Evolutionary conservation across 64 coral and sea anemone species (phyloP), one percentile per base, ranked within the genome.

Genomic region (Hydrozoanthus tunicans): DNA sequence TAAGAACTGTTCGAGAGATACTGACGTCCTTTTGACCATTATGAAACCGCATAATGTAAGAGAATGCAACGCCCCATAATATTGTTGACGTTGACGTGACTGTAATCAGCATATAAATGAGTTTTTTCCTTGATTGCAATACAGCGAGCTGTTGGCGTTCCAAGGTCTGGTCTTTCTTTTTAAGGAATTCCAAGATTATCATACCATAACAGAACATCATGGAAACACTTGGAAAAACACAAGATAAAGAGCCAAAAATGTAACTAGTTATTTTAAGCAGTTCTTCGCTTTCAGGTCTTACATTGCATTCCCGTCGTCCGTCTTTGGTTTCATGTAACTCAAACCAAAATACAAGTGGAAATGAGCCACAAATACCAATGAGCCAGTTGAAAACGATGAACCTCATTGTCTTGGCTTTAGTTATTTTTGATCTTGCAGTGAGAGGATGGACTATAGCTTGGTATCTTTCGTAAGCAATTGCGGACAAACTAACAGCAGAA

Each of bases 391-490:
- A n/a, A 13, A 27, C 61, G 17, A 82, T 65, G 20, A 64, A 83
- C 7, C n/a, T 83, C 6, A 25, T 51, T 9, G 62, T 83, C 3
- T 24, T 65, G 7, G 8, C 27, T 64, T 64, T 81, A 7, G 79
- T 64, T 17, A 81, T 52, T 51, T 81, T 81, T 12, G 12, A 24
- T 27, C 59, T 81, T 8, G 79, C 79, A 32, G 79, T 81, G 14
- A 81, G 13, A 10, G 79, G 79, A 15, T 81, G 9, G 3, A 81
- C 79, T 12, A 81, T 51, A 7, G 79, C 79, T 64, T 81, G 79
- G n/a, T 81, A 81, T 43, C 79, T 23, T 26, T 81, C 79, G 25
- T 81, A 81, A 12, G 79, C 56, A 11, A 81, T 81, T 27, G 79
- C 79, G 4, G 24, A n/a, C 13, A 81, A 81, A 9, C 10, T 62